Evolutionary conservation across 1,140 invertebrate species (phyloP).

Genomic region (Drosophila melanica): DNA sequence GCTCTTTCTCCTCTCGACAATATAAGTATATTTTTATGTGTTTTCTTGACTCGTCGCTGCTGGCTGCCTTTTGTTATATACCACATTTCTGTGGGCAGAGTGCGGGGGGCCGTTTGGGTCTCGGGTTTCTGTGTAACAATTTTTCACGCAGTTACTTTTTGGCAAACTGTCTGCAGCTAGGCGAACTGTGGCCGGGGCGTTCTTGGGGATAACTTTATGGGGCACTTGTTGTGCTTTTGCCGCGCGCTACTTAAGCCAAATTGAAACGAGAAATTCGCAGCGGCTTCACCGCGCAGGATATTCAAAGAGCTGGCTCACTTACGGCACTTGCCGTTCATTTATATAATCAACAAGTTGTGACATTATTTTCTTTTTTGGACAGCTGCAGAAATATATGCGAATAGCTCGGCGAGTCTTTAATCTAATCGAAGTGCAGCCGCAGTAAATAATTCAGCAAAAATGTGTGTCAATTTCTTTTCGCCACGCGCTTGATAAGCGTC

Average conservation of each 20-base stretch:
- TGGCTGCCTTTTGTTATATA: conserved; percentile 33
- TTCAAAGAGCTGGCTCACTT: neutral
- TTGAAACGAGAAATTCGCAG: conserved; percentile 58
- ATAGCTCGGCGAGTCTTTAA: conserved; percentile 18
- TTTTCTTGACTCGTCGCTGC: conserved; percentile 35
- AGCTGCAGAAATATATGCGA: neutral
- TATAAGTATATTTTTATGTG: conserved; percentile 68
- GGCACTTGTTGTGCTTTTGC: conserved; percentile 73
- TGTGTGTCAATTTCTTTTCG: conserved; percentile 38
- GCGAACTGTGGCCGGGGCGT: neutral
- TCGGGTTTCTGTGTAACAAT: conserved; percentile 37
- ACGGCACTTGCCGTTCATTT: too few species aligned
- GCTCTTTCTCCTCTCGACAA: neutral
- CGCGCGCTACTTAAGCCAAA: conserved; percentile 65
- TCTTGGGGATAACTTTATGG: conserved; percentile 49
- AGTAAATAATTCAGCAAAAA: conserved; percentile 31
- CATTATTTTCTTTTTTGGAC: neutral
- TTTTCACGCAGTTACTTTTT: conserved; percentile 50
- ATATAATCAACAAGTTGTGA: neutral
- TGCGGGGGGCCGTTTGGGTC: conserved; percentile 9
- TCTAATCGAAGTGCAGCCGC: conserved; percentile 43
- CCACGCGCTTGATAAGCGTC: conserved; percentile 27
- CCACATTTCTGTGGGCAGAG: neutral
- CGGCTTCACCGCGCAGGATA: conserved; percentile 14
- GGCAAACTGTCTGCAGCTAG: conserved; percentile 8